phyloP scores from a whole-genome alignment of 2,113 vertebrate species.

The Stigmatopora nigra region DNA sequence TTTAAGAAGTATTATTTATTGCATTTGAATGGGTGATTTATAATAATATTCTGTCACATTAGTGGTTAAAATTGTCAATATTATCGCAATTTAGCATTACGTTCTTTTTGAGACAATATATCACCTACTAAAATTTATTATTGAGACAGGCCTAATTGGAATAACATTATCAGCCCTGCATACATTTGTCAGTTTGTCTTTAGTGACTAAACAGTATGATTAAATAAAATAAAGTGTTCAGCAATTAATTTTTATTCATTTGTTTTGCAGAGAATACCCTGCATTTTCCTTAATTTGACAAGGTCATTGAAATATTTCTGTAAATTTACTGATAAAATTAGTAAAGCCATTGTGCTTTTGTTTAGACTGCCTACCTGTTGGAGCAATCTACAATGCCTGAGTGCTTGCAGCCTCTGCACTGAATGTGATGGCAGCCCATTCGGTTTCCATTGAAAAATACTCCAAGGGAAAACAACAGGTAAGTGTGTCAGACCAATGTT shows the following conservation, averaged over 20 bases:
- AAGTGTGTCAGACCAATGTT: constrained; percentile 29
- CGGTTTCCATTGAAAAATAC: constrained; percentile 68
- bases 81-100: too few species aligned
- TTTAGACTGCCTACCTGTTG: constrained; percentile 54
- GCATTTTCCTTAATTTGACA: not conserved
- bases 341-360: constrained; percentile 14
- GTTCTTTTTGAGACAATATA: too few species aligned
- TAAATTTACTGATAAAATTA: constrained; percentile 18
- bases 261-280: not conserved
- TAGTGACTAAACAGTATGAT: not conserved
- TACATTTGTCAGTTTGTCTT: not conserved
- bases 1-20: too few species aligned
- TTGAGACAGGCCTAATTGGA: too few species aligned
- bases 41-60: too few species aligned
- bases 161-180: too few species aligned
- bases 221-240: not conserved
- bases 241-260: not conserved
- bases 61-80: too few species aligned
- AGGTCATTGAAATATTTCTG: not conserved
- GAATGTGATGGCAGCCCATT: constrained; percentile 70
- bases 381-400: constrained; percentile 61
- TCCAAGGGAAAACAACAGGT: constrained; percentile 67
- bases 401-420: constrained; percentile 55
- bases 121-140: too few species aligned
- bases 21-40: too few species aligned